phyloP scores from a whole-genome alignment of 2,113 vertebrate genomes.

The Pipa parva region DNA sequence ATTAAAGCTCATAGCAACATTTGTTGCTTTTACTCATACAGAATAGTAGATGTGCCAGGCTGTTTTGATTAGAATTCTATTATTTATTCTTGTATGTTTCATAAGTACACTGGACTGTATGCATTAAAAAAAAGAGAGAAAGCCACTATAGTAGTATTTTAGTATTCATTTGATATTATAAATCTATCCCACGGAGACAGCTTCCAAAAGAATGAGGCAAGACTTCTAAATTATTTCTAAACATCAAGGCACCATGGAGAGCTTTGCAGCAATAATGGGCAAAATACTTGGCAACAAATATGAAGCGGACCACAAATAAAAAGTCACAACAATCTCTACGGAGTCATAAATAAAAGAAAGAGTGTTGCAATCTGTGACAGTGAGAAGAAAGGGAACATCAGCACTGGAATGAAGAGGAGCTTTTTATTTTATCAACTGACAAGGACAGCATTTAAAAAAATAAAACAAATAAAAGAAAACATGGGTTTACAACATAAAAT shows the following conservation, averaged over 20 bases:
- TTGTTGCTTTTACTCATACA: not conserved
- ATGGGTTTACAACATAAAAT: constrained; percentile 28
- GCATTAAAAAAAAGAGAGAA: constrained; percentile 19
- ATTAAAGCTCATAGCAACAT: not conserved
- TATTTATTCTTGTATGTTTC: constrained; percentile 8
- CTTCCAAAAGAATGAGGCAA: constrained; percentile 31
- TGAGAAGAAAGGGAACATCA: constrained; percentile 8
- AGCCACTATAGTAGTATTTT: not conserved
- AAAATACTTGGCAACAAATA: constrained; percentile 29
- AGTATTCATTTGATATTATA: constrained; percentile 24
- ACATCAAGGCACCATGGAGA: constrained; percentile 6
- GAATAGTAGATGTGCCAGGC: not conserved
- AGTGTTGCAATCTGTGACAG: constrained; percentile 8
- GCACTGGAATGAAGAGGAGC: constrained; percentile 38
- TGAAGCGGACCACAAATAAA: constrained; percentile 14
- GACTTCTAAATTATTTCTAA: constrained; percentile 34
- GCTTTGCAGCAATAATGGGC: constrained; percentile 5
- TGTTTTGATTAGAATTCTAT: not conserved
- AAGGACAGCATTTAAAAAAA: constrained; percentile 35
- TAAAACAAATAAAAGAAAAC: constrained; percentile 4
- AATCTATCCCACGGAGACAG: constrained; percentile 34
- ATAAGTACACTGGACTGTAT: constrained; percentile 2
- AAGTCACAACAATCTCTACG: constrained; percentile 15
- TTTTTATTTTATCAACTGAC: constrained; percentile 25
- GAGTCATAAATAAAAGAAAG: constrained; percentile 6